Conservation (phyloP, 2,113 vertebrate species). For the Lontra canadensis region DNA sequence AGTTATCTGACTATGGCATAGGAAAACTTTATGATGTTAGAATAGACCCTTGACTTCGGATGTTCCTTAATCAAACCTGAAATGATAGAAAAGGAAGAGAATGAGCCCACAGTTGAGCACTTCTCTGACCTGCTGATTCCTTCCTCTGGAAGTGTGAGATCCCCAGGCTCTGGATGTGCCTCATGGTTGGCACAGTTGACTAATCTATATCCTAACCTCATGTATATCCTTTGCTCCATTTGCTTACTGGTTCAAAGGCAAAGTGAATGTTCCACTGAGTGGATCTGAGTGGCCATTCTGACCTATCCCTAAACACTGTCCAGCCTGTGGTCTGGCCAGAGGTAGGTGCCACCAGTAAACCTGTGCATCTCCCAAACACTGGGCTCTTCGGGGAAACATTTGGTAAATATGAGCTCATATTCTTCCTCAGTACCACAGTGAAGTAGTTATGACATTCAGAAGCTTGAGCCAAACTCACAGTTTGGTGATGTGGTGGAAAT, state of each 20-base stretch:
- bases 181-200: background rate
- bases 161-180: background rate
- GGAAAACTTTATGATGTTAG: background rate
- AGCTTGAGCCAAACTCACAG: background rate
- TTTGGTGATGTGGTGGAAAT: background rate
- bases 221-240: background rate
- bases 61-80: background rate
- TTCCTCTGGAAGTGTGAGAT: background rate
- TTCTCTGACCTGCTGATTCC: background rate
- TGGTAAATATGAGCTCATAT: background rate
- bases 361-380: background rate
- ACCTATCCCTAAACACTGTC: background rate
- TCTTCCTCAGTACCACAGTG: background rate
- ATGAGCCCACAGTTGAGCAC: background rate
- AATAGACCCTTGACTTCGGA: background rate
- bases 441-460: background rate
- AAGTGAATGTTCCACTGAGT: background rate
- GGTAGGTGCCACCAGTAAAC: background rate
- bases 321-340: background rate
- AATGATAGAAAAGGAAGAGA: background rate
- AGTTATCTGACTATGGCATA: background rate
- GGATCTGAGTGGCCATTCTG: background rate
- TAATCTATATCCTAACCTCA: background rate
- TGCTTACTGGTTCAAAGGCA: background rate
- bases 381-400: background rate